phyloP scores from a whole-genome alignment of 2,797 vertebrate species.

The Urophycis tenuis region DNA sequence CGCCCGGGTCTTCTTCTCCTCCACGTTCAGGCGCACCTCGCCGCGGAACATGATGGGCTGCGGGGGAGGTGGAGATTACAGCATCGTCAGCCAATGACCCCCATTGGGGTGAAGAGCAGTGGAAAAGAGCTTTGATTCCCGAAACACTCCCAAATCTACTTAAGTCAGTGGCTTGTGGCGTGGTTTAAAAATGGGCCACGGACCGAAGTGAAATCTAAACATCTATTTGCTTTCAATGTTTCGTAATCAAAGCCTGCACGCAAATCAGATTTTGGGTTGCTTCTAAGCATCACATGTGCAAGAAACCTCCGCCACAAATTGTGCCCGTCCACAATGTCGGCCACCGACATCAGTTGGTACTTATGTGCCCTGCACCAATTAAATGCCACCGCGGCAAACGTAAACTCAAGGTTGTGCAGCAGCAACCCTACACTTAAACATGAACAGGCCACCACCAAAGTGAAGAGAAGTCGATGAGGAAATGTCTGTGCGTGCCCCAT shows the following conservation, averaged over 20 bases:
- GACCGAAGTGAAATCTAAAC: not conserved
- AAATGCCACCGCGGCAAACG: not conserved
- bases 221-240: not conserved
- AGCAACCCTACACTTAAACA: not conserved
- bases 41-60: slow-evolving; percentile 98
- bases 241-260: not conserved
- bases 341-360: not conserved
- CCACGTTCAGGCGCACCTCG: slow-evolving; percentile 95
- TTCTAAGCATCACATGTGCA: not conserved
- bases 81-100: slow-evolving; percentile 22
- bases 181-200: not conserved
- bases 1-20: slow-evolving; percentile 94
- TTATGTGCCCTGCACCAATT: not conserved
- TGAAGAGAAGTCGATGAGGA: slow-evolving; percentile 58
- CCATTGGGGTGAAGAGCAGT: not conserved
- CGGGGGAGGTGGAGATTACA: slow-evolving; percentile 14
- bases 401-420: not conserved
- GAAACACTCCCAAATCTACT: slow-evolving; percentile 37
- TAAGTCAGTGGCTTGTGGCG: slow-evolving; percentile 28
- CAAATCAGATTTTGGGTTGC: not conserved
- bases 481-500: slow-evolving; percentile 60
- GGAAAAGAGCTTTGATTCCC: too few species aligned
- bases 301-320: not conserved
- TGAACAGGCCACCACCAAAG: slow-evolving; percentile 53
- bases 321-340: not conserved